These are phyloP conservation scores for Stenotaenia linearis DNA, from an alignment of 2,888 invertebrate genomes.

Conservation along the genomic window DNA sequence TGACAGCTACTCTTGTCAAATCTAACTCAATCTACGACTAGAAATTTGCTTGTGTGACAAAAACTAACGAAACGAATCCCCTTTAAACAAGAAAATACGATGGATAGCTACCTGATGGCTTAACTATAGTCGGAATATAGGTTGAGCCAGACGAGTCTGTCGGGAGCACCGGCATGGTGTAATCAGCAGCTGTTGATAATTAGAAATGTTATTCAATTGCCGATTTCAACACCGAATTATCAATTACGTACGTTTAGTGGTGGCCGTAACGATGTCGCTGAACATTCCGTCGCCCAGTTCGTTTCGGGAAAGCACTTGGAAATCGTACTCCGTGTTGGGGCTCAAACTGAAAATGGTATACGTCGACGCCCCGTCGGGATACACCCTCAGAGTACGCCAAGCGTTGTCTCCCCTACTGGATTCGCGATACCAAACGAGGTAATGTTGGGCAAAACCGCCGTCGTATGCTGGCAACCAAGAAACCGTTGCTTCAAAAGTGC, in stretches of 20 bases:
- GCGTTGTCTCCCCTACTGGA: constrained; percentile 66
- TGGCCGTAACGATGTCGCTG: constrained; percentile 84
- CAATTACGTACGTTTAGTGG: constrained; percentile 72
- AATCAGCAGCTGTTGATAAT: constrained; percentile 38
- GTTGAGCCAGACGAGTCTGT: constrained; percentile 67
- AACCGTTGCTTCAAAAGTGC: constrained; percentile 82
- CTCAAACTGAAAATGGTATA: constrained; percentile 84
- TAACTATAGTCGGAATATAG: constrained; percentile 63
- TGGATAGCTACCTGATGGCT: constrained; percentile 60
- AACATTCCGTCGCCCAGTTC: constrained; percentile 91
- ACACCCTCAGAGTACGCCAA: constrained; percentile 90
- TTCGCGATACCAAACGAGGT: constrained; percentile 90
- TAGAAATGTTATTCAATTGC: too few species aligned
- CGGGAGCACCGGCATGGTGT: constrained; percentile 55
- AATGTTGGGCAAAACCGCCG: constrained; percentile 91
- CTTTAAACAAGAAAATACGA: constrained; percentile 1
- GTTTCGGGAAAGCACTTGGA: constrained; percentile 92
- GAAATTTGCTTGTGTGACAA: constrained; percentile 14
- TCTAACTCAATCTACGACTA: background rate
- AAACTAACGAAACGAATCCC: background rate
- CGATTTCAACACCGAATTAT: background rate
- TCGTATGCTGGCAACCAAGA: constrained; percentile 92
- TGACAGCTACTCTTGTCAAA: background rate
- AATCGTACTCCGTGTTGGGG: constrained; percentile 88
- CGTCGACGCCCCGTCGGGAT: constrained; percentile 83